phyloP scores from a whole-genome alignment of 2,797 vertebrate genomes.

The Sitta carolinensis region DNA sequence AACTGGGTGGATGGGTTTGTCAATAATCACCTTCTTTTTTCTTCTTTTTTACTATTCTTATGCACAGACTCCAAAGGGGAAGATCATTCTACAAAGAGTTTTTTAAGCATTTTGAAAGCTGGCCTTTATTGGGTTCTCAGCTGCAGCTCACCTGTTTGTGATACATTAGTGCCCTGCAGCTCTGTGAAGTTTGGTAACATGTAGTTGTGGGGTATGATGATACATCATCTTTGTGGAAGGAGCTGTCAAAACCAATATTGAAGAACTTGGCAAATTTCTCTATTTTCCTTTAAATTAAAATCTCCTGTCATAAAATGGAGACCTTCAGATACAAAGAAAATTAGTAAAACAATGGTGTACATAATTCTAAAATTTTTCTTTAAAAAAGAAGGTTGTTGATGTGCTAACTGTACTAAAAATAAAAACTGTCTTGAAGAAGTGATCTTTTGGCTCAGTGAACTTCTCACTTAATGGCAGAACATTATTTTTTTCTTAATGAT shows the following conservation, averaged over 20 bases:
- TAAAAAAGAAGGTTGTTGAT: background rate
- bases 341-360: background rate
- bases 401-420: background rate
- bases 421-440: background rate
- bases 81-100: background rate
- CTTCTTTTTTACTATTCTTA: background rate
- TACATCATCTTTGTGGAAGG: background rate
- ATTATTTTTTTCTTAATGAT: background rate
- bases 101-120: background rate
- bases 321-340: background rate
- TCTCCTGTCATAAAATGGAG: background rate
- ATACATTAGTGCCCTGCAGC: rapidly evolving
- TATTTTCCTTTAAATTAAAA: background rate
- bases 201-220: background rate
- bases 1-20: background rate
- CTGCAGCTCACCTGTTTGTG: background rate
- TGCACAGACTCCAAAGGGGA: background rate
- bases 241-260: background rate
- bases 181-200: background rate
- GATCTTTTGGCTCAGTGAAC: background rate
- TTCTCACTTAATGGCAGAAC: background rate
- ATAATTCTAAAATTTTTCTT: background rate
- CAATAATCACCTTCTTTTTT: background rate
- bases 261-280: background rate
- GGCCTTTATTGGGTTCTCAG: background rate